Percentiles rank a stretch among this genome's conserved stretches.
phyloP scores from a whole-genome alignment of 2,797 vertebrate genomes.

The Scomberomorus guttatus region DNA sequence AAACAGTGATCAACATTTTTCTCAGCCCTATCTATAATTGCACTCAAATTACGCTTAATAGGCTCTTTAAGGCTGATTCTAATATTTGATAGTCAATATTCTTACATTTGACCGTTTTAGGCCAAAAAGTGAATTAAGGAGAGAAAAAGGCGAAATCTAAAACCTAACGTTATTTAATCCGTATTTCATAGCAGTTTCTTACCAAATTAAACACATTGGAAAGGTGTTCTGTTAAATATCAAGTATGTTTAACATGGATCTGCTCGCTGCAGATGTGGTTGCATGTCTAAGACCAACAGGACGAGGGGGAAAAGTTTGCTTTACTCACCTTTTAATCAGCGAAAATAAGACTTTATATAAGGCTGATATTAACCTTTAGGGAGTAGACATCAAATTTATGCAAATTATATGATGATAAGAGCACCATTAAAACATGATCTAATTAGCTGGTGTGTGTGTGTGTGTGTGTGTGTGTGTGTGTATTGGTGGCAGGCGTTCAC shows the following conservation, averaged over 20 bases:
- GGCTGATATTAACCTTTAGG: not conserved
- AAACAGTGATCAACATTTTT: no score
- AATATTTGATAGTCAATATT: no score
- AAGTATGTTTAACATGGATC: not conserved
- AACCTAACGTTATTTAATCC: no score
- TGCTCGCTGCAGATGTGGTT: not conserved
- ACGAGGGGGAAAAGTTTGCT: constrained; percentile 9
- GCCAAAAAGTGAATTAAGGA: no score
- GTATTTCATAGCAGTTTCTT: no score
- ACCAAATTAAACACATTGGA: no score
- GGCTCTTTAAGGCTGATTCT: no score
- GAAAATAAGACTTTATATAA: not conserved
- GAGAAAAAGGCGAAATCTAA: no score
- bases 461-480: not conserved
- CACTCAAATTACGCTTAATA: no score
- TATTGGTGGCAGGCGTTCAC: no score
- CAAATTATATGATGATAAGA: not conserved
- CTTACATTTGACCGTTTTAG: no score
- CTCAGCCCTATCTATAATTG: no score
- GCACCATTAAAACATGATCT: not conserved
- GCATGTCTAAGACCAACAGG: constrained; percentile 20
- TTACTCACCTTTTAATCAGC: not conserved
- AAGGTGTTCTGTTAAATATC: not conserved
- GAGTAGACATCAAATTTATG: not conserved
- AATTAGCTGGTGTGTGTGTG: not conserved